These are phyloP conservation scores for Melanocharis versteri DNA, from an alignment of 2,113 vertebrate species.

Conservation along the genomic window DNA sequence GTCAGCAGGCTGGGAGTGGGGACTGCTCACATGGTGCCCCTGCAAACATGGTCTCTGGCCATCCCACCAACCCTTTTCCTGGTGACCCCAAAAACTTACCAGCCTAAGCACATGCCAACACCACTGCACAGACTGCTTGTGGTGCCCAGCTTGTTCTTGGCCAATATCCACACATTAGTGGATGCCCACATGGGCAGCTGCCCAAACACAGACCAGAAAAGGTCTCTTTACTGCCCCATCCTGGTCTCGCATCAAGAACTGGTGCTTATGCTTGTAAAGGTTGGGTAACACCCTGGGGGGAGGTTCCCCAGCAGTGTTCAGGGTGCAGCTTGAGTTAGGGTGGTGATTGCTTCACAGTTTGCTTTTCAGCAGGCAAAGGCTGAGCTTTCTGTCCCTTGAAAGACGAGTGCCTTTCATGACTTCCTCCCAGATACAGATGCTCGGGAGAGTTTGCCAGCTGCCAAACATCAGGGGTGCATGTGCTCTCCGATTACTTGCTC, in stretches of 20 bases:
- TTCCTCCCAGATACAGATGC: background rate
- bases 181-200: background rate
- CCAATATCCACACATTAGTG: background rate
- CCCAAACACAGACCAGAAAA: background rate
- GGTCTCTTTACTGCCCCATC: background rate
- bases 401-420: background rate
- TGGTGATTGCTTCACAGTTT: background rate
- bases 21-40: fast-evolving
- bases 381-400: background rate
- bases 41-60: background rate
- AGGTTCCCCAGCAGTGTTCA: background rate
- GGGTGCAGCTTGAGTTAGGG: background rate
- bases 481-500: background rate
- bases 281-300: fast-evolving
- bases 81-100: background rate
- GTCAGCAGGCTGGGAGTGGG: background rate
- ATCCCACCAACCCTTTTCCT: background rate
- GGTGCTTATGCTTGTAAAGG: background rate
- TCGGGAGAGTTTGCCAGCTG: background rate
- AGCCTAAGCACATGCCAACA: background rate
- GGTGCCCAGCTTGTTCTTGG: background rate
- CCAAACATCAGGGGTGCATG: fast-evolving
- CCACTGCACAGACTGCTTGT: background rate
- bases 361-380: background rate
- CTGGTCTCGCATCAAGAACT: fast-evolving